Base-by-base conservation (phyloP, 2,797 vertebrate genomes). In the Rhinophrynus dorsalis region DNA sequence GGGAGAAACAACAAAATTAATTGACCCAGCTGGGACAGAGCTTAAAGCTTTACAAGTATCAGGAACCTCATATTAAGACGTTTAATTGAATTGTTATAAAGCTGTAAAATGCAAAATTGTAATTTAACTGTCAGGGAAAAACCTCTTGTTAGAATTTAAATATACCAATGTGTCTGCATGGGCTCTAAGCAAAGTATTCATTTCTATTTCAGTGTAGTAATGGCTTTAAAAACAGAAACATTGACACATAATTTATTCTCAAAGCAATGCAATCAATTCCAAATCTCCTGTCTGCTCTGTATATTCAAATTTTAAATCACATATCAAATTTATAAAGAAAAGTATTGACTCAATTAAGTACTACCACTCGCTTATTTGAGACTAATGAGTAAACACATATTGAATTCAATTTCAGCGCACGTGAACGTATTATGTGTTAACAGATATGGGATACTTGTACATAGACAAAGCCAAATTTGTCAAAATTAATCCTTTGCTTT, bases 1-100 rank as follows among this genome's bases (percentile, higher is more conserved):
- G 55, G 23, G 33, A 60, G 56, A 73, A 51, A 40, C 47, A 69
- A 62, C 45, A 52, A 33, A 44, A 60, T 59, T 63, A 73, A 73
- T 73, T 67, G 55, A 66, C 35, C 44, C 70, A 73, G 70, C 70
- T 73, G 70, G 44, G 56, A 51, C 47, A 51, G 47, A 51, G 23
- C 11, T 24, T 27, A 51, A 51, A 51, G 15, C 44, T 50, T 66
- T 73, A 59, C 70, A 60, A 33, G 65, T 66, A 73, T 66, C 37
- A 30, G n/a, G 35, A 23, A 52, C 64, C 9, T 50, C 21, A 72
- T 27, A 59, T 44, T 44, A 17, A 66, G 35, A 12, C 10, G 48
- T 30, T 20, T 47, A 42, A 35, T 12, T 21, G n/a, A 57, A 57
- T 24, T 33, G 11, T 48, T 37, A 38, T 48, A 38, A 63, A 48